phyloP scores from a whole-genome alignment of 2,888 invertebrate species.

The Andrena fulva region DNA sequence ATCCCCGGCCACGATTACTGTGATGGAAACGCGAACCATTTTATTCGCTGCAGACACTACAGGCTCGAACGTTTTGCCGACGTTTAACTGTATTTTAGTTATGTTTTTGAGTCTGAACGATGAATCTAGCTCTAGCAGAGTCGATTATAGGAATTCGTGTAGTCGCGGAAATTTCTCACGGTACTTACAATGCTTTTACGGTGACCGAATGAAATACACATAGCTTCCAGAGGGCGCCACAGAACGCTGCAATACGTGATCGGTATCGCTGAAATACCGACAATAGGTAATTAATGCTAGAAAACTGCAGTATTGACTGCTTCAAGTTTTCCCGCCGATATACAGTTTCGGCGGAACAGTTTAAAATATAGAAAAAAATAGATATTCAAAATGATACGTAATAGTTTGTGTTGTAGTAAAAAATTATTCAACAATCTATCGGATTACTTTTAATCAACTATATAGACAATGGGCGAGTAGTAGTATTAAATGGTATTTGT shows the following conservation, averaged over 20 bases:
- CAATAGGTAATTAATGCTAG: conserved; percentile 23
- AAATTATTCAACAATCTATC: not conserved
- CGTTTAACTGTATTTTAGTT: not conserved
- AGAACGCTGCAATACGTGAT: not conserved
- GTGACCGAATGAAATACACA: not conserved
- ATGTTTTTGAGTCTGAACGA: not conserved
- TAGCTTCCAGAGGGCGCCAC: conserved; percentile 47
- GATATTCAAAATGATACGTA: not conserved
- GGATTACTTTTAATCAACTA: not conserved
- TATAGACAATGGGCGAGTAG: not conserved
- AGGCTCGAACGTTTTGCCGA: not conserved
- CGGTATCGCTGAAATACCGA: conserved; percentile 54
- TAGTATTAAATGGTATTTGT: not conserved
- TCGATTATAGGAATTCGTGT: not conserved
- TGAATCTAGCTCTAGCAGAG: not conserved
- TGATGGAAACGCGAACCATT: not conserved
- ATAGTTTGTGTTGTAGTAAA: not conserved
- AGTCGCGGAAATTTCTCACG: too few species aligned
- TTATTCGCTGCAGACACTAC: not conserved
- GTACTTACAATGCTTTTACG: not conserved
- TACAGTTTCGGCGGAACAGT: not conserved
- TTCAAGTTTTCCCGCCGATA: not conserved
- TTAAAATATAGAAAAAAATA: not conserved
- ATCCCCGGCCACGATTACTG: conserved; percentile 18
- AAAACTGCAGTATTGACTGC: conserved; percentile 45